A percentile compares a stretch with the other conserved stretches of the same genome.
Conservation (phyloP, 2,888 invertebrate genomes). For the Himalopsyche tibetana region DNA sequence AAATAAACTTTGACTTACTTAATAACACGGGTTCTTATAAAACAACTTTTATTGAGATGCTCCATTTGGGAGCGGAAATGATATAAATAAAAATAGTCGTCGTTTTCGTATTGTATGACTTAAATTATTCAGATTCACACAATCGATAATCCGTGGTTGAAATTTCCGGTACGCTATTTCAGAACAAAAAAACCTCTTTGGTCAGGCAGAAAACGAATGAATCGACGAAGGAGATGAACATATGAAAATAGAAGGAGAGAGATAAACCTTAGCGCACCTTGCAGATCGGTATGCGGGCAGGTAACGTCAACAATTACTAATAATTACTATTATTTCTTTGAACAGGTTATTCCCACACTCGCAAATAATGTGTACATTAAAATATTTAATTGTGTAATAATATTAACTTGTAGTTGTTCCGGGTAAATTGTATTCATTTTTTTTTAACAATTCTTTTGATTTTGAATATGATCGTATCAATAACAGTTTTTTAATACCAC, state of each 20-base stretch:
- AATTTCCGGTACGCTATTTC: background rate
- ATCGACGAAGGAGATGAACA: background rate
- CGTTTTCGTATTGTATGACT: background rate
- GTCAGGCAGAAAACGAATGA: background rate
- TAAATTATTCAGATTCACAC: background rate
- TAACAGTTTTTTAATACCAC: too few species aligned
- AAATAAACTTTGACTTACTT: too few species aligned
- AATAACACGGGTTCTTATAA: too few species aligned
- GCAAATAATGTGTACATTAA: background rate
- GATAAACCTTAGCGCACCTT: background rate
- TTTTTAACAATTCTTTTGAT: too few species aligned
- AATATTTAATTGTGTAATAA: too few species aligned
- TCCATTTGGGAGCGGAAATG: background rate
- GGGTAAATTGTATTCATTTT: too few species aligned
- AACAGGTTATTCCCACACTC: background rate
- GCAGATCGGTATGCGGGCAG: slow-evolving; percentile 30
- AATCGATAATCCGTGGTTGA: background rate
- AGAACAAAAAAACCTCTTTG: background rate
- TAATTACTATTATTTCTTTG: background rate
- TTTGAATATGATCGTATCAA: too few species aligned
- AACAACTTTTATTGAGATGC: too few species aligned
- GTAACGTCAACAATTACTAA: background rate
- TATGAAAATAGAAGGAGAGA: background rate
- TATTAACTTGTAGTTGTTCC: too few species aligned
- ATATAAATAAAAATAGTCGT: background rate